These are phyloP conservation scores for Enteromius fasciolatus DNA, from an alignment of 2,797 vertebrate genomes.

Conservation along the genomic window DNA sequence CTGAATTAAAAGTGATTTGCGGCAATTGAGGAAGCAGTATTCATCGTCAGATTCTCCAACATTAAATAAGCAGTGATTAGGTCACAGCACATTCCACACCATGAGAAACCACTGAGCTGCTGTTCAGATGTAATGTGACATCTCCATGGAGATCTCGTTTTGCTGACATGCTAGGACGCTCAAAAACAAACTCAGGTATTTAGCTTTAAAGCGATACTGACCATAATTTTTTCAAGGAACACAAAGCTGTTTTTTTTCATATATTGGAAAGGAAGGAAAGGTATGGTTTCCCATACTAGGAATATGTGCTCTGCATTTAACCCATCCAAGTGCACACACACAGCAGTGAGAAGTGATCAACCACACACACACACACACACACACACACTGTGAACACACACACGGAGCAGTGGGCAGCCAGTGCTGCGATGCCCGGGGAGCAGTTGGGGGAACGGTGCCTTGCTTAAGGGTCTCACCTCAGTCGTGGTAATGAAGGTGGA, in stretches of 20 bases:
- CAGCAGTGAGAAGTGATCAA: too few relatives aligned
- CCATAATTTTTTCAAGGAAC: not conserved
- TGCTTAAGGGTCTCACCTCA: too few relatives aligned
- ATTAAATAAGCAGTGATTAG: not conserved
- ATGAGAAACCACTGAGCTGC: conserved; percentile 13
- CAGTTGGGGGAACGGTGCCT: too few relatives aligned
- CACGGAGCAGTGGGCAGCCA: too few relatives aligned
- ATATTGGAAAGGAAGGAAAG: too few relatives aligned
- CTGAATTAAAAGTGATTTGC: not conserved
- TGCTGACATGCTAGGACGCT: not conserved
- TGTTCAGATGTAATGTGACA: not conserved
- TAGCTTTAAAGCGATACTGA: not conserved
- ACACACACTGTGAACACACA: too few relatives aligned
- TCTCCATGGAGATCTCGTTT: conserved; percentile 12
- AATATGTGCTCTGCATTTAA: too few relatives aligned
- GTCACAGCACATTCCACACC: conserved; percentile 4
- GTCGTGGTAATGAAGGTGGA: too few relatives aligned
- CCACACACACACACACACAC: too few relatives aligned
- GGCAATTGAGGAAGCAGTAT: not conserved
- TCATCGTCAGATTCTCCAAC: not conserved
- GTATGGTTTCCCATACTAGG: too few relatives aligned
- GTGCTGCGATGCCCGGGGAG: too few relatives aligned
- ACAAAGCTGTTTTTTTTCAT: not conserved
- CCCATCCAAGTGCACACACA: too few relatives aligned
- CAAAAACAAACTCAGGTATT: not conserved